These are phyloP conservation scores for Gadus chalcogrammus DNA, from an alignment of 2,113 vertebrate species.

Conservation along the genomic window DNA sequence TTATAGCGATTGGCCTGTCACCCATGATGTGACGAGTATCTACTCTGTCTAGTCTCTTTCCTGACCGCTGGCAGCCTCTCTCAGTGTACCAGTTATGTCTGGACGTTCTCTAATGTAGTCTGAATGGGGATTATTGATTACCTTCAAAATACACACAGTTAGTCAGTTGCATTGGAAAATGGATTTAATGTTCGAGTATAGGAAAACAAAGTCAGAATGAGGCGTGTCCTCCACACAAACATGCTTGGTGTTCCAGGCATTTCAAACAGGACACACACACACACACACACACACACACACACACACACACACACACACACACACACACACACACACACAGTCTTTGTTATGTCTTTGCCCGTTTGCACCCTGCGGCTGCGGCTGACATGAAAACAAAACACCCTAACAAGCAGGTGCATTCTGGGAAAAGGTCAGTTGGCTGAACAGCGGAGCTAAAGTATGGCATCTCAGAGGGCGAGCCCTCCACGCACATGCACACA, in stretches of 20 bases:
- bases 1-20: conserved; percentile 50
- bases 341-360: conserved; percentile 1
- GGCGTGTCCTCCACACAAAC: too few relatives aligned
- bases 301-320: too few relatives aligned
- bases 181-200: too few relatives aligned
- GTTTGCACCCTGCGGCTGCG: conserved; percentile 34
- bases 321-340: too few relatives aligned
- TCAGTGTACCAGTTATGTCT: background rate
- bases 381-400: conserved; percentile 28
- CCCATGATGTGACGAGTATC: conserved; percentile 18
- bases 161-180: too few relatives aligned
- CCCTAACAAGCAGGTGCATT: background rate
- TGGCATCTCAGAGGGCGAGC: conserved; percentile 36
- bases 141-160: too few relatives aligned
- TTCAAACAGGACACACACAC: too few relatives aligned
- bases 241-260: too few relatives aligned
- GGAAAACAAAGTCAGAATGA: too few relatives aligned
- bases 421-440: conserved; percentile 46
- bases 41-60: conserved; percentile 13
- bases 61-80: conserved; percentile 8
- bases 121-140: too few relatives aligned
- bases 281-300: too few relatives aligned
- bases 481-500: conserved; percentile 2
- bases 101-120: background rate
- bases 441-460: conserved; percentile 5